A percentile compares a stretch with the other conserved stretches of the same genome.
Conservation (phyloP, 2,113 vertebrate genomes). For the Siniperca knerii region DNA sequence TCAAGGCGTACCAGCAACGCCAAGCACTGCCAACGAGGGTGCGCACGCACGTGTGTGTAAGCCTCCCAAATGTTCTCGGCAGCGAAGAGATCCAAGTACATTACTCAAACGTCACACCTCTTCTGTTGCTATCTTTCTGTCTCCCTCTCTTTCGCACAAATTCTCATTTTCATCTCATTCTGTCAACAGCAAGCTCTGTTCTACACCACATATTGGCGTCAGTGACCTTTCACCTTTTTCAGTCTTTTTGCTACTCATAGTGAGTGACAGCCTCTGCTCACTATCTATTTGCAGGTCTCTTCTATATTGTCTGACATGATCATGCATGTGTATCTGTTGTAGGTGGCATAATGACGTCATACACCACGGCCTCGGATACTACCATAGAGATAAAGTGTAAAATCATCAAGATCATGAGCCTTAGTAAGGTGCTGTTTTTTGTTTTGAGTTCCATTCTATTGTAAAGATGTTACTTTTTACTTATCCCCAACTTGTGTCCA, state of each 20-base stretch:
- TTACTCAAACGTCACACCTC: constrained; percentile 83
- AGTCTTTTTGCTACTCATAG: constrained; percentile 7
- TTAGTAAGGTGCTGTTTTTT: background rate
- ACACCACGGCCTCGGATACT: background rate
- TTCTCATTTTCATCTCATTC: constrained; percentile 55
- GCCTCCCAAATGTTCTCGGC: constrained; percentile 81
- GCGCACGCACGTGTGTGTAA: constrained; percentile 57
- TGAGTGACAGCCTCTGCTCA: background rate
- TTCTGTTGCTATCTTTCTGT: constrained; percentile 69
- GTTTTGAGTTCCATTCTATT: background rate
- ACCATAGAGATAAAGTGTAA: background rate
- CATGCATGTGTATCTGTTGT: background rate
- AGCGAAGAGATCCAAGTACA: constrained; percentile 73
- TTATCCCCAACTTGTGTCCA: background rate
- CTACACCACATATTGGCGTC: constrained; percentile 49
- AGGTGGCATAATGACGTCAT: background rate
- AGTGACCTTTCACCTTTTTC: constrained; percentile 38
- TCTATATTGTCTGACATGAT: background rate
- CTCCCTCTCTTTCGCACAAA: constrained; percentile 59
- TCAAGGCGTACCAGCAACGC: constrained; percentile 49
- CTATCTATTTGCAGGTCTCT: background rate
- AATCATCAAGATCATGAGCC: background rate
- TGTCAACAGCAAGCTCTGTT: constrained; percentile 27
- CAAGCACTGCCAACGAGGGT: constrained; percentile 50
- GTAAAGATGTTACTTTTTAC: background rate